These are phyloP conservation scores for Pimpla rufipes DNA, from an alignment of 2,888 invertebrate species.

Conservation along the genomic window DNA sequence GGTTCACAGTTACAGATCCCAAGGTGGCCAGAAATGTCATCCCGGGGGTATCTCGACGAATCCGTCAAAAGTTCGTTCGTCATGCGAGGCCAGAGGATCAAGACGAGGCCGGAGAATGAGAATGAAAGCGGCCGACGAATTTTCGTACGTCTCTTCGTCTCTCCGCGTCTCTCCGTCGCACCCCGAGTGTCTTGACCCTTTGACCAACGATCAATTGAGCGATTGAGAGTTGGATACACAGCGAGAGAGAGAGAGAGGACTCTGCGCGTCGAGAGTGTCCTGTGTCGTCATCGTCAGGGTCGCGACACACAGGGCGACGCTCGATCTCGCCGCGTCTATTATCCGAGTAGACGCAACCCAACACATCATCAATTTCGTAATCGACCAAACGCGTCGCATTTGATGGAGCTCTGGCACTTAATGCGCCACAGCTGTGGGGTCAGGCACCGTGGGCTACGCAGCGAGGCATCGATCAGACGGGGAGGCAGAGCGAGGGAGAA, in stretches of 20 bases:
- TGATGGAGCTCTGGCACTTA: conserved; percentile 72
- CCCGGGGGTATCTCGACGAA: too few species aligned
- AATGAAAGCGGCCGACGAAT: conserved; percentile 22
- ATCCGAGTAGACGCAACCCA: conserved; percentile 56
- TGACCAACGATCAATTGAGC: conserved; percentile 67
- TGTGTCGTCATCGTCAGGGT: conserved; percentile 59
- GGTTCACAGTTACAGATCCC: too few species aligned
- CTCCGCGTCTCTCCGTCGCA: not conserved
- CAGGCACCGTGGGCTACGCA: conserved; percentile 40
- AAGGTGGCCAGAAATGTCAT: too few species aligned
- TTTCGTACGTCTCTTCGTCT: conserved; percentile 2
- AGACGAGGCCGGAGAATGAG: conserved; percentile 2
- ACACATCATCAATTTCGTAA: conserved; percentile 77
- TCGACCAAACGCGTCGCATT: conserved; percentile 74
- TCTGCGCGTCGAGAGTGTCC: conserved; percentile 49
- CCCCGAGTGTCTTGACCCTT: conserved; percentile 57
- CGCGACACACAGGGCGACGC: conserved; percentile 33
- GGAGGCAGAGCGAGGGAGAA: not conserved
- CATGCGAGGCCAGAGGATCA: conserved; percentile 1
- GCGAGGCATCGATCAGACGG: conserved; percentile 65
- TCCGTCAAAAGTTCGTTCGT: too few species aligned
- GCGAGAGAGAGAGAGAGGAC: conserved; percentile 7
- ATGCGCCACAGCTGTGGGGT: conserved; percentile 72
- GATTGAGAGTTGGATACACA: conserved; percentile 47
- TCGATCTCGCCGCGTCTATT: conserved; percentile 51